Conservation (phyloP, 2,113 vertebrate species). For the Gobius niger region DNA sequence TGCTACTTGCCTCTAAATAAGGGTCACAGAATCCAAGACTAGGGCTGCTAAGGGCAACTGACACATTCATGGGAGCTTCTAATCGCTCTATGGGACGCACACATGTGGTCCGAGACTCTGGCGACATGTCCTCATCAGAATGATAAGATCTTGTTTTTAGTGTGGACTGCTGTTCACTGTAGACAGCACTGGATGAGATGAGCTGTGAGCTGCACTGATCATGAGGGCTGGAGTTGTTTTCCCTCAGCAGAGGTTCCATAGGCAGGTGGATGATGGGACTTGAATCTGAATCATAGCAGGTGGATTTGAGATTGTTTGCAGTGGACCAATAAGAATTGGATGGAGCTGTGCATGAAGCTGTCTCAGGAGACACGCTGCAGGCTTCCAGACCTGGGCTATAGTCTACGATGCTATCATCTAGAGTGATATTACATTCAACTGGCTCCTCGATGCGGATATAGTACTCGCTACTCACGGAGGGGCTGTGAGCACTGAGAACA, state of each 20-base stretch:
- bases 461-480: slow-evolving; percentile 92
- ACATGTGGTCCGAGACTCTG: slow-evolving; percentile 44
- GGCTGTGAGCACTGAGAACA: slow-evolving; percentile 92
- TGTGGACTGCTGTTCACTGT: slow-evolving; percentile 58
- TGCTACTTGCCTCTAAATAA: slow-evolving; percentile 67
- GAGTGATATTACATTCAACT: slow-evolving; percentile 77
- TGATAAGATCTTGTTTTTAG: slow-evolving; percentile 41
- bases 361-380: slow-evolving; percentile 61
- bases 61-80: slow-evolving; percentile 75
- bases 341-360: slow-evolving; percentile 34
- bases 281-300: slow-evolving; percentile 74
- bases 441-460: slow-evolving; percentile 96
- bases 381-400: slow-evolving; percentile 72
- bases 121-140: slow-evolving; percentile 57
- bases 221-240: slow-evolving; percentile 27
- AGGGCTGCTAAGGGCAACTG: slow-evolving; percentile 71
- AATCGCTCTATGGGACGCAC: slow-evolving; percentile 58
- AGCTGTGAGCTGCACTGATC: slow-evolving; percentile 47
- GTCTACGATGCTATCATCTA: slow-evolving; percentile 80
- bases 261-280: slow-evolving; percentile 79
- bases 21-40: slow-evolving; percentile 76
- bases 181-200: slow-evolving; percentile 52
- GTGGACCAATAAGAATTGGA: slow-evolving; percentile 72
- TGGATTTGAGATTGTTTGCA: slow-evolving; percentile 50
- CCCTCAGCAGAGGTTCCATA: slow-evolving; percentile 82